Percentiles rank a stretch among this genome's conserved stretches.
Evolutionary conservation across 2,888 invertebrate genomes (phyloP).

Genomic region (Dryomyza anilis): DNA sequence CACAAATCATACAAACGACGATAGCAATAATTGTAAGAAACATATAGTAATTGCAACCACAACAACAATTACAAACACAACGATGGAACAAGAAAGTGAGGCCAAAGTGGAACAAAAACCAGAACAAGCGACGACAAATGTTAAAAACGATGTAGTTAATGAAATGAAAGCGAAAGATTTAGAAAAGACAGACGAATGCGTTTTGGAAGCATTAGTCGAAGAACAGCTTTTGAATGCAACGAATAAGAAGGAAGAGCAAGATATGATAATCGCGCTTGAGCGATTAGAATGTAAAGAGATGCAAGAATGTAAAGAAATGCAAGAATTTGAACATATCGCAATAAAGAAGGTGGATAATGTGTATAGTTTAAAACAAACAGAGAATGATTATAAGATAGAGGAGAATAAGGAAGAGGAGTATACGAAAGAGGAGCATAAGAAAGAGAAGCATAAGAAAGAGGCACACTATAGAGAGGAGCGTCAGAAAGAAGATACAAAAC

Average conservation of each 20-base stretch:
- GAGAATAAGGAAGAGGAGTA: not conserved
- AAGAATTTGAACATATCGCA: too few relatives aligned
- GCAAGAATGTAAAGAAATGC: too few relatives aligned
- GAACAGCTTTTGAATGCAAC: not conserved
- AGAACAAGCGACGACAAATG: not conserved
- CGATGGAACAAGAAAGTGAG: constrained; percentile 19
- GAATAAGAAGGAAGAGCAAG: not conserved
- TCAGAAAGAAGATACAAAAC: constrained; percentile 46
- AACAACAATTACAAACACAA: constrained; percentile 20
- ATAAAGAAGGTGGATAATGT: too few relatives aligned
- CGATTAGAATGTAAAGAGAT: too few relatives aligned
- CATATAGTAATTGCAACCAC: constrained; percentile 14
- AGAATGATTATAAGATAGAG: not conserved
- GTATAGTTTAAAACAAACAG: not conserved
- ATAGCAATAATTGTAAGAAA: constrained; percentile 10
- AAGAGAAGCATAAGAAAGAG: constrained; percentile 25
- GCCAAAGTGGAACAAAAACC: not conserved
- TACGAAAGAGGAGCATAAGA: constrained; percentile 10
- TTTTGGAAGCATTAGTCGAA: too few relatives aligned
- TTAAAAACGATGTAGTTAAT: too few relatives aligned
- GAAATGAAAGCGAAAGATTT: too few relatives aligned
- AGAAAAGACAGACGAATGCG: too few relatives aligned
- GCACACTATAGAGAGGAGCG: too few relatives aligned
- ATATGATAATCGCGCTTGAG: too few relatives aligned
- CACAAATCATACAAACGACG: constrained; percentile 22